Evolutionary conservation across 2,797 vertebrate genomes (phyloP), one percentile per base, ranked within the genome.

Genomic region (Eremophila alpestris): DNA sequence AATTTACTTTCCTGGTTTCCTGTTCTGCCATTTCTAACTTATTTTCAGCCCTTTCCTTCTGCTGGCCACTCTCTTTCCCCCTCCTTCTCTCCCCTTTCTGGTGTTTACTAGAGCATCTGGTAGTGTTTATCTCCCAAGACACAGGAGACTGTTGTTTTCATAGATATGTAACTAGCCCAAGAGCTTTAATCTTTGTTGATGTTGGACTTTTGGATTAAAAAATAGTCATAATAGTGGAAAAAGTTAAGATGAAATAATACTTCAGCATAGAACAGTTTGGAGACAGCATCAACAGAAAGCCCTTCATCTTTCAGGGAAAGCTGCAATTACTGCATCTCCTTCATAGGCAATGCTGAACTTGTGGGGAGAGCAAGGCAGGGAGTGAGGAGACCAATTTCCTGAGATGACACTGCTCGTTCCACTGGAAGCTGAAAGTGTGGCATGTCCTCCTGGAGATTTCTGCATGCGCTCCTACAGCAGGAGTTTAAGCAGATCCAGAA

Each of bases 61-160:
- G 34, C 38, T 75, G 69, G 81, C 11, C 51, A 14, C 59, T 73
- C 20, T 80, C 1, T 45, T 32, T 41, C 9, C 13, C 1, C 3
- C 8, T 11, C 30, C n/a, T 15, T 24, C 58, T 36, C 60, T 60
- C 51, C 52, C 46, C 58, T 81, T 89, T 67, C 73, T 82, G 73
- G 13, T 94, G 91, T 95, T 94, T 96, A 93, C 89, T 65, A 34
- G 67, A 94, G 93, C 93, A 96, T 91, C 96, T 97, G 93, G 91
- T 75, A 92, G 70, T 76, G 85, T 96, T 96, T 95, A 93, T 96
- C 74, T 95, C 87, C 60, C 89, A 86, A 88, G 77, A 70, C 95
- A 78, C 81, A 81, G 82, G 83, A 91, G 87, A 83, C 77, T 88
- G 79, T 79, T 96, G 87, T 92, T 94, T 96, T 95, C 89, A 51